Evolutionary conservation across 1,140 invertebrate species (phyloP).

Genomic region (Drosophila chauvacae): DNA sequence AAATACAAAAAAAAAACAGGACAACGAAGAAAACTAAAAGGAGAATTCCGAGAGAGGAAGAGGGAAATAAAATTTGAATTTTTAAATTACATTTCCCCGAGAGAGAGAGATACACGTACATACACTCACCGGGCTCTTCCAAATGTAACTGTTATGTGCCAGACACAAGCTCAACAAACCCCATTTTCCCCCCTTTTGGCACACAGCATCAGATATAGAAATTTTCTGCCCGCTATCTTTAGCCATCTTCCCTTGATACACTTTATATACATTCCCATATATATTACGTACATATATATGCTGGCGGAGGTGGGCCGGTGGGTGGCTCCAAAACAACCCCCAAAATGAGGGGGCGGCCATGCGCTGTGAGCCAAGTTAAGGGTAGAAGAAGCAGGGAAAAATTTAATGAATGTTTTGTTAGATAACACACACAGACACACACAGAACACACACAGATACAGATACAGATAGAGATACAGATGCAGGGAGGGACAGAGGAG

Average conservation of each 20-base stretch:
- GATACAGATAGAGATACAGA: conserved; percentile 38
- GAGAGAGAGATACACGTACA: conserved; percentile 20
- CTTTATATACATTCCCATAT: conserved; percentile 13
- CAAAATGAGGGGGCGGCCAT: conserved; percentile 53
- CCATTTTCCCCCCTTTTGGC: conserved; percentile 13
- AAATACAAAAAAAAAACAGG: conserved; percentile 10
- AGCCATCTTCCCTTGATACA: conserved; percentile 68
- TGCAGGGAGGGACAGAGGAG: conserved; percentile 3
- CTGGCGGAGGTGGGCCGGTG: conserved; percentile 4
- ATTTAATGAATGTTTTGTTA: conserved; percentile 83
- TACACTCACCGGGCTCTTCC: conserved; percentile 20
- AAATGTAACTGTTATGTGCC: conserved; percentile 74
- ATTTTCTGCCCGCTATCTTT: conserved; percentile 78
- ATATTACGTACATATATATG: conserved; percentile 2
- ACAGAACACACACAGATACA: conserved; percentile 48
- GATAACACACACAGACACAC: conserved; percentile 60
- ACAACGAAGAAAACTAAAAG: background rate
- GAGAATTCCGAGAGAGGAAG: conserved; percentile 6
- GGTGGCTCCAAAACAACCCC: conserved; percentile 73
- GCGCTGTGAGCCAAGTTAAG: conserved; percentile 53
- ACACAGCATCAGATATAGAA: conserved; percentile 80
- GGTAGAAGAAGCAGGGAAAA: conserved; percentile 60
- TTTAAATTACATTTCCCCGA: conserved; percentile 79
- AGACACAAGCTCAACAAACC: conserved; percentile 49
- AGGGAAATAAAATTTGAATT: conserved; percentile 72